A percentile compares a stretch with the other conserved stretches of the same genome.
Conservation (phyloP, 2,797 vertebrate species). For the Denticeps clupeoides region DNA sequence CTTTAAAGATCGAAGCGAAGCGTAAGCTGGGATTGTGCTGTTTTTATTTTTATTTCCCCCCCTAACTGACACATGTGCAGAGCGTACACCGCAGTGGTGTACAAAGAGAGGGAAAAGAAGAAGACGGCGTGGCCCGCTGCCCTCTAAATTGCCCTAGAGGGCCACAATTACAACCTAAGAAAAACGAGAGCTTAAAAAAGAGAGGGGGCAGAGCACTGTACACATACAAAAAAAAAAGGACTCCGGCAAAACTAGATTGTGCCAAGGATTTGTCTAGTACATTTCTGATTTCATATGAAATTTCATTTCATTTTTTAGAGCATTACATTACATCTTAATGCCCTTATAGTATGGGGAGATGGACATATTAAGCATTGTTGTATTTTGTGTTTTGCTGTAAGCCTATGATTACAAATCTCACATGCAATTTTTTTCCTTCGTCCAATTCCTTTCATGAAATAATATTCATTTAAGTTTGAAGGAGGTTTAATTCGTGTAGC, state of each 20-base stretch:
- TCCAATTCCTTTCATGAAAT: too few relatives aligned
- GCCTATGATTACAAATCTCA: too few relatives aligned
- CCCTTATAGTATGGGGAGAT: too few relatives aligned
- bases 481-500: slow-evolving; percentile 22
- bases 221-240: slow-evolving; percentile 17
- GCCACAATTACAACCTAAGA: slow-evolving; percentile 49
- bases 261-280: slow-evolving; percentile 29
- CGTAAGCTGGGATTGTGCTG: too few relatives aligned
- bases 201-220: slow-evolving; percentile 23
- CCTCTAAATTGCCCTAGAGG: slow-evolving; percentile 36
- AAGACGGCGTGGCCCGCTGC: slow-evolving; percentile 24
- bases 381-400: slow-evolving; percentile 4
- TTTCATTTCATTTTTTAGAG: slow-evolving; percentile 27
- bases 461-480: slow-evolving; percentile 18
- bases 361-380: slow-evolving; percentile 6
- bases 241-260: slow-evolving; percentile 36
- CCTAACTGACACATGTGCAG: slow-evolving; percentile 10
- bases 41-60: too few relatives aligned
- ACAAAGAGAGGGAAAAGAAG: slow-evolving; percentile 12
- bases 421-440: too few relatives aligned
- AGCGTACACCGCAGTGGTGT: slow-evolving; percentile 26
- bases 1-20: too few relatives aligned
- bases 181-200: slow-evolving; percentile 22
- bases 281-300: slow-evolving; percentile 32
- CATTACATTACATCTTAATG: slow-evolving; percentile 26